Evolutionary conservation across 2,113 vertebrate genomes (phyloP), one percentile per base, ranked within the genome.

Genomic region (Solea senegalensis): DNA sequence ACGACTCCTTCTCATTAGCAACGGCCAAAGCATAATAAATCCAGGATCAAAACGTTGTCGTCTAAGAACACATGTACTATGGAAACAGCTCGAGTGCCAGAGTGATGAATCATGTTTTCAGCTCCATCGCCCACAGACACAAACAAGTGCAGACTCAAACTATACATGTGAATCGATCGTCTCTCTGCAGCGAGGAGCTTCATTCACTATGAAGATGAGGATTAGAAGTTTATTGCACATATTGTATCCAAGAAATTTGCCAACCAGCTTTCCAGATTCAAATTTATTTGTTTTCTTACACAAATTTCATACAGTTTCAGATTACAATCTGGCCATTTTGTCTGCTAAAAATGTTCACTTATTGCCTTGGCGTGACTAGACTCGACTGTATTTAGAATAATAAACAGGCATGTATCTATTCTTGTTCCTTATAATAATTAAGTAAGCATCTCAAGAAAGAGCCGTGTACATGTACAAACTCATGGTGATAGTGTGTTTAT

Each of bases 251-350:
- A 81, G 72, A 0, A 8, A 70, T 45, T 64, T 46, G 64, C 9
- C 0, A 46, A 74, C 69, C 53, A 63, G 5, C 61, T 56, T 60
- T 66, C 49, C 49, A 77, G 82, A 78, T 78, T 66, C 40, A 84
- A 21, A 56, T 92, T 87, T 88, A 86, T 92, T 93, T 52, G 6
- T 88, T 90, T 91, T 90, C 76, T 89, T 88, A 90, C 76, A 91
- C 72, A 89, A 91, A 86, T 67, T 69, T 69, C 80, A 70, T 53
- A 89, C 72, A 89, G 59, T 65, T 74, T 79, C 59, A 73, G 55
- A 87, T 82, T 67, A 89, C 77, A 85, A 65, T 80, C 39, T n/a
- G 76, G 48, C 83, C 63, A 79, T 72, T 11, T 61, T 70, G 68
- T 67, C 69, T 55, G 28, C 83, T 87, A 92, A 89, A 94, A 92